phyloP scores from a whole-genome alignment of 1,140 invertebrate species.

The Periplaneta americana region DNA sequence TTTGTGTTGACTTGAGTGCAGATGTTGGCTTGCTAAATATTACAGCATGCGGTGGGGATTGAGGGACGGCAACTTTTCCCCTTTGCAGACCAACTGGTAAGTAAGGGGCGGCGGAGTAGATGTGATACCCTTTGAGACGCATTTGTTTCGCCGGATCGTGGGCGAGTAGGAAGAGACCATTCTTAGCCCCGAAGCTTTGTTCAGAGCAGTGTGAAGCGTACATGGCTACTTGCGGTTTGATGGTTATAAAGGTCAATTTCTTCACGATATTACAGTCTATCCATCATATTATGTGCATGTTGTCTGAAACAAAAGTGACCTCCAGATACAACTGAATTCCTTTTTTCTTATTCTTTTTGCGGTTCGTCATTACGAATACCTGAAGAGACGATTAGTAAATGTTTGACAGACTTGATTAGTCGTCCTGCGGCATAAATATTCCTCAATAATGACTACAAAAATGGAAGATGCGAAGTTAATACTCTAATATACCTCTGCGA shows the following conservation, averaged over 20 bases:
- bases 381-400: too few relatives aligned
- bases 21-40: background rate
- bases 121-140: background rate
- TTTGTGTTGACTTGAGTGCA: background rate
- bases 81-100: background rate
- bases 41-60: background rate
- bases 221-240: background rate
- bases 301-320: too few relatives aligned
- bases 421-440: too few relatives aligned
- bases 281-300: too few relatives aligned
- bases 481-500: too few relatives aligned
- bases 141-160: background rate
- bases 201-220: background rate
- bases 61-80: background rate
- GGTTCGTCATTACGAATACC: too few relatives aligned
- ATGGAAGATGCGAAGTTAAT: too few relatives aligned
- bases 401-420: too few relatives aligned
- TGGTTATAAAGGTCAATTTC: background rate
- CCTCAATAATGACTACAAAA: too few relatives aligned
- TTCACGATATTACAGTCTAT: background rate
- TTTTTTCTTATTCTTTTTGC: too few relatives aligned
- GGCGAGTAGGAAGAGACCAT: background rate
- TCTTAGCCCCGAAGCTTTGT: background rate
- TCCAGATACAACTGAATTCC: too few relatives aligned
- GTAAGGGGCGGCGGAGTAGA: background rate